A percentile compares a stretch with the other conserved stretches of the same genome.
These are phyloP conservation scores for Unio delphinus DNA, from an alignment of 2,888 invertebrate species.

Conservation along the genomic window DNA sequence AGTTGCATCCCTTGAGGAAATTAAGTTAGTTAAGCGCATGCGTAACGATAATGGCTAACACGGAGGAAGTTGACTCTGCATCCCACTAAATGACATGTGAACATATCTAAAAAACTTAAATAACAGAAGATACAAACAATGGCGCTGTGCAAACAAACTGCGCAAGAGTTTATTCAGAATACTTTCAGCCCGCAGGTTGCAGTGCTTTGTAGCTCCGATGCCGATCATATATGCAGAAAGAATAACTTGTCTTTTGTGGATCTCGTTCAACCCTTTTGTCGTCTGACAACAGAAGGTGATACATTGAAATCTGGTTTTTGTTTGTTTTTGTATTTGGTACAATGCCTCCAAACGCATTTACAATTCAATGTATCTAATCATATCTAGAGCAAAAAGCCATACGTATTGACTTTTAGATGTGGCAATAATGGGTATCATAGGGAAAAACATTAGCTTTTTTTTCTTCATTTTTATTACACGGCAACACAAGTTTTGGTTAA, in stretches of 20 bases:
- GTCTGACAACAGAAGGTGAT: conserved; percentile 79
- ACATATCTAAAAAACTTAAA: background rate
- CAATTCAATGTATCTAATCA: too few species aligned
- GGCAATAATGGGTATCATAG: too few species aligned
- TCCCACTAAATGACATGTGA: background rate
- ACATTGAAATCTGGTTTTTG: background rate
- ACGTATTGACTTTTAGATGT: too few species aligned
- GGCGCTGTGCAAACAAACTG: conserved; percentile 72
- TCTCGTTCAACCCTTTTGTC: conserved; percentile 90
- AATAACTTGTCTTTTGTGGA: conserved; percentile 93
- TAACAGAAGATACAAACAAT: conserved; percentile 44
- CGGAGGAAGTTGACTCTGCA: conserved; percentile 4
- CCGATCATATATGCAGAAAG: conserved; percentile 87
- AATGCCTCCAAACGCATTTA: too few species aligned
- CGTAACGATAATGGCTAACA: conserved; percentile 2
- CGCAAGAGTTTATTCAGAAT: conserved; percentile 86
- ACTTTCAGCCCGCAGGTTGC: conserved; percentile 93
- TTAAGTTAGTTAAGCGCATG: background rate
- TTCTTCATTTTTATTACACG: too few species aligned
- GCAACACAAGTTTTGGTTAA: too few species aligned
- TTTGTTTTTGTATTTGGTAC: background rate
- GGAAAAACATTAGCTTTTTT: too few species aligned
- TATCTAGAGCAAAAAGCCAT: too few species aligned
- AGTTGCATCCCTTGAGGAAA: too few species aligned
- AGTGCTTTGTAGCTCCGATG: conserved; percentile 85